A percentile compares a stretch with the other conserved stretches of the same genome.
Evolutionary conservation across 2,113 vertebrate species (phyloP).

Genomic region (Dipodomys ordii): DNA sequence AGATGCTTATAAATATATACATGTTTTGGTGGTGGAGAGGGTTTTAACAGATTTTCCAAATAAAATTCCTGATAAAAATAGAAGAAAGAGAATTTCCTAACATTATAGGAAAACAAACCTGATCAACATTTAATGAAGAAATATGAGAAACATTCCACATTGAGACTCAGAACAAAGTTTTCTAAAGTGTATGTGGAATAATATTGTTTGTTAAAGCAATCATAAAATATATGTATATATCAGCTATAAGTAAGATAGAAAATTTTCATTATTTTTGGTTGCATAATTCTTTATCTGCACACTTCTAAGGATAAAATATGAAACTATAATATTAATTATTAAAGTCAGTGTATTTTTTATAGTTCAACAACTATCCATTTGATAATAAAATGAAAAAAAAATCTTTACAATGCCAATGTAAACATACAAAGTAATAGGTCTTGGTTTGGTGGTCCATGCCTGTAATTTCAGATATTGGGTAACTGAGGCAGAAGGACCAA

Average conservation of each 20-base stretch:
- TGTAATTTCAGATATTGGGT: no score
- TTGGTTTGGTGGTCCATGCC: no score
- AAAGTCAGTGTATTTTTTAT: not conserved
- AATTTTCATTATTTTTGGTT: not conserved
- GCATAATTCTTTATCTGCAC: not conserved
- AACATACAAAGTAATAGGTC: not conserved
- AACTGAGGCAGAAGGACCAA: no score
- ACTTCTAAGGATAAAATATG: not conserved
- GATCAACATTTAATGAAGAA: constrained; percentile 8
- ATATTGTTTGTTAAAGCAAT: not conserved
- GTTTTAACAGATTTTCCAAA: not conserved
- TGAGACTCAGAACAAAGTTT: constrained; percentile 42
- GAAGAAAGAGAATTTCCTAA: constrained; percentile 24
- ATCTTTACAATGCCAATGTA: not conserved
- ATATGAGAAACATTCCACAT: constrained; percentile 5
- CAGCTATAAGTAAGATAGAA: constrained; percentile 11
- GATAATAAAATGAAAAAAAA: constrained; percentile 16
- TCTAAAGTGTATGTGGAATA: not conserved
- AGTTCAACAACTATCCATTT: not conserved
- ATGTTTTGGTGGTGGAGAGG: not conserved
- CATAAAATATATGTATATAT: constrained; percentile 22
- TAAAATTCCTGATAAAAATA: not conserved
- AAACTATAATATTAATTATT: constrained; percentile 17
- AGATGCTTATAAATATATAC: not conserved
- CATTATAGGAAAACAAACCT: not conserved